Evolutionary conservation across 2,797 vertebrate species (phyloP), one percentile per base, ranked within the genome.

Genomic region (Gorsachius magnificus): DNA sequence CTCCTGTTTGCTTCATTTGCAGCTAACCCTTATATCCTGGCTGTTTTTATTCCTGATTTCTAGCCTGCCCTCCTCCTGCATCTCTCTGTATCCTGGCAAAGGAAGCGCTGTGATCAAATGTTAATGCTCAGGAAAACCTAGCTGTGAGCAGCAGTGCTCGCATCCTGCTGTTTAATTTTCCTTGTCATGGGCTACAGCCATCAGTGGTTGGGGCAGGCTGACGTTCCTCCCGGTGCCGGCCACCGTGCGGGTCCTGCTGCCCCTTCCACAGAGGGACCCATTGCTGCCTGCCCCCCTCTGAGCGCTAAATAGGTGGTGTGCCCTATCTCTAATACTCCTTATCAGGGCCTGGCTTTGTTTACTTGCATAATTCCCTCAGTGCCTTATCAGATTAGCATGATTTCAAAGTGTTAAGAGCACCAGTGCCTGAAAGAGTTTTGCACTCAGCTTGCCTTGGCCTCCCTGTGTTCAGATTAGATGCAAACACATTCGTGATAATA

Each of bases 331-430:
- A 45, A 69, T 72, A 31, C 31, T 81, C 79, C 70, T 89, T 94
- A 87, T 90, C 12, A 0, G 79, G 80, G 64, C 56, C 72, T 5
- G 11, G 53, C 81, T 95, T 94, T 95, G 91, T 97, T 96, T 95
- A 71, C 80, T 87, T 90, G 69, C 81, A 82, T 91, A 68, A 91
- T 95, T 97, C 94, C 91, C 78, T 58, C 61, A 16, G 54, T 69
- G 84, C 83, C 46, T 90, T 88, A 96, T 95, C 93, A 92, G 95
- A 97, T 96, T 82, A 96, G 81, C 54, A 31, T 79, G 87, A 89
- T 96, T 95, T 95, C 87, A 35, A 95, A 93, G 93, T 92, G 75
- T 92, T 89, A 92, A 93, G 85, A 91, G 72, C 66, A 64, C 89
- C 94, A 75, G 56, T 51, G 80, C 92, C 83, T 56, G 53, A 43